phyloP scores from a whole-genome alignment of 2,888 invertebrate species.

The Thera obeliscata region DNA sequence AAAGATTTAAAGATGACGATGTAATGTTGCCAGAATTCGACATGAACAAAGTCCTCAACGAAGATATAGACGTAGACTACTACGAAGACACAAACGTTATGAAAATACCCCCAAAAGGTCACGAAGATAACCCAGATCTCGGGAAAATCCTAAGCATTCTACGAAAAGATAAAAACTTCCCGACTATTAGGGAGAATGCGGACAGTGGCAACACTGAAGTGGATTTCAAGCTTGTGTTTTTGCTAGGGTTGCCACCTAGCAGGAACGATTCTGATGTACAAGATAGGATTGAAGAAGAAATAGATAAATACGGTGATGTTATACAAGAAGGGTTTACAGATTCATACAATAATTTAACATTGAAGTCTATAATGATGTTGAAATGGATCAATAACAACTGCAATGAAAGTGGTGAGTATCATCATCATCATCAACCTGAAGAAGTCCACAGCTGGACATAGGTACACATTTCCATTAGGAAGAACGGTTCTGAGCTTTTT shows the following conservation, averaged over 20 bases:
- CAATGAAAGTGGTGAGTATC: constrained; percentile 73
- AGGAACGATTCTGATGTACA: constrained; percentile 84
- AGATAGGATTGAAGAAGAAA: constrained; percentile 87
- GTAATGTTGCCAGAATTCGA: constrained; percentile 72
- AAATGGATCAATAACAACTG: constrained; percentile 92
- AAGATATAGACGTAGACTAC: constrained; percentile 50
- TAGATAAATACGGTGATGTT: constrained; percentile 88
- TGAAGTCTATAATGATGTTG: constrained; percentile 93
- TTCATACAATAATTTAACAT: constrained; percentile 93
- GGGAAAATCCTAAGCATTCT: constrained; percentile 59
- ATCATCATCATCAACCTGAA: too few relatives aligned
- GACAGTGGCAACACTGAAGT: constrained; percentile 47
- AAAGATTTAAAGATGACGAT: constrained; percentile 64
- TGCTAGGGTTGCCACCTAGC: constrained; percentile 86
- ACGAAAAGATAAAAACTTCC: constrained; percentile 56
- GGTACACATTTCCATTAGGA: too few relatives aligned
- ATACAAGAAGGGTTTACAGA: constrained; percentile 93
- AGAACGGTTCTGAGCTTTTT: too few relatives aligned
- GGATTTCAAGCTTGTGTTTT: constrained; percentile 71
- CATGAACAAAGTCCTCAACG: constrained; percentile 72
- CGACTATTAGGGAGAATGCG: constrained; percentile 45
- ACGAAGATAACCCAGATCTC: constrained; percentile 61
- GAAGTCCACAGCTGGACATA: too few relatives aligned
- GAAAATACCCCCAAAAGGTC: constrained; percentile 76
- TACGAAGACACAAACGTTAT: constrained; percentile 73